Conservation (phyloP, 2,113 vertebrate species). For the Ceratotherium simum region DNA sequence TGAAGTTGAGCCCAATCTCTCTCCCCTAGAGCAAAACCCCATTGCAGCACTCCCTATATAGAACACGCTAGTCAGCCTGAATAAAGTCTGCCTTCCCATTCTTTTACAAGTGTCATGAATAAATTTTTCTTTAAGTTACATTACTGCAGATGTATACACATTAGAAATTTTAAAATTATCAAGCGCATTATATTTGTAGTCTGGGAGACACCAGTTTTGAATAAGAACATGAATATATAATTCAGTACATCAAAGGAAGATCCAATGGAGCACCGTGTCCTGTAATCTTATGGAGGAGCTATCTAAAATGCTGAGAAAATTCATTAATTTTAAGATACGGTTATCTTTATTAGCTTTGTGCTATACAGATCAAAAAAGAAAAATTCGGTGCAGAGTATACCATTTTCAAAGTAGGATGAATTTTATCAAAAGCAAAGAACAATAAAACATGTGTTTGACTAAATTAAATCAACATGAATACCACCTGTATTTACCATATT, state of each 20-base stretch:
- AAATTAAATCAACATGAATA: not conserved
- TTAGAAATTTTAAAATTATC: not conserved
- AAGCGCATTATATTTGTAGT: not conserved
- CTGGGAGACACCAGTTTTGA: not conserved
- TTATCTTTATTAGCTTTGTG: not conserved
- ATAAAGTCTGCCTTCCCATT: not conserved
- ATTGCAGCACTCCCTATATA: not conserved
- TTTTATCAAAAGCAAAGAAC: not conserved
- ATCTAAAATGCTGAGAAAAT: not conserved
- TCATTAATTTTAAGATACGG: not conserved
- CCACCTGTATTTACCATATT: not conserved
- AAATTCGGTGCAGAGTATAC: not conserved
- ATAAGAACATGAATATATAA: not conserved
- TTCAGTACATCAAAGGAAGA: not conserved
- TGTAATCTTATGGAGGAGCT: not conserved
- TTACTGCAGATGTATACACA: not conserved
- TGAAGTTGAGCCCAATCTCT: not conserved
- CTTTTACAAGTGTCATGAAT: not conserved
- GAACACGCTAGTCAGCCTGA: not conserved
- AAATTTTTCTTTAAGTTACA: not conserved
- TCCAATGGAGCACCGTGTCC: not conserved
- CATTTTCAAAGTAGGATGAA: not conserved
- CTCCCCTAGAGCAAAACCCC: not conserved
- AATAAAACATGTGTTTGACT: not conserved
- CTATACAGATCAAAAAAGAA: not conserved